These are phyloP conservation scores for Caenorhabditis briggsae DNA, from an alignment of 1,140 invertebrate species.

Conservation along the genomic window DNA sequence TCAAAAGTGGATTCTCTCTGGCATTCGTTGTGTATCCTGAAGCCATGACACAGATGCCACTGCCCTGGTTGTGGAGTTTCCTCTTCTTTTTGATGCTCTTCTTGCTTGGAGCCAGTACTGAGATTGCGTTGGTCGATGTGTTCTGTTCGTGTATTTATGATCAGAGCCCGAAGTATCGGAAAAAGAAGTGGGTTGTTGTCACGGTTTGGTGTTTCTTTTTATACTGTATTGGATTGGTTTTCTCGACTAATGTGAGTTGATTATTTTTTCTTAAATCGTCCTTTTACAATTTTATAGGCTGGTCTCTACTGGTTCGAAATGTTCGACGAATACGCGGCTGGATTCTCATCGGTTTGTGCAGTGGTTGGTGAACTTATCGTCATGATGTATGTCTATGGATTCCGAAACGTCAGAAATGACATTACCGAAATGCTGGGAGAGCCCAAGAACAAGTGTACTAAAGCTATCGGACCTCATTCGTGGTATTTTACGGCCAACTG, in stretches of 20 bases:
- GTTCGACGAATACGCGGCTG: slow-evolving; percentile 42
- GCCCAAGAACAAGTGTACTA: slow-evolving; percentile 5
- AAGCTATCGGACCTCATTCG: slow-evolving; percentile 12
- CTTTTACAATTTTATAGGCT: background rate
- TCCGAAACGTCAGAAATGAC: slow-evolving; percentile 29
- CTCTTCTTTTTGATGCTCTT: slow-evolving; percentile 79
- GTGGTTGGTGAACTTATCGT: slow-evolving; percentile 7
- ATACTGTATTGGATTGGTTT: slow-evolving; percentile 62
- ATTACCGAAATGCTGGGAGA: slow-evolving; percentile 14
- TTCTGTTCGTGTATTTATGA: slow-evolving; percentile 67
- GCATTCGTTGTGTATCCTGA: slow-evolving; percentile 78
- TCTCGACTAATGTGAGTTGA: slow-evolving; percentile 63
- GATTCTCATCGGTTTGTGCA: slow-evolving; percentile 23
- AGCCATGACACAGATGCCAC: slow-evolving; percentile 78
- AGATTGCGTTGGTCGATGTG: slow-evolving; percentile 70
- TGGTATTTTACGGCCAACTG: slow-evolving; percentile 10
- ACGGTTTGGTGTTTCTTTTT: slow-evolving; percentile 46
- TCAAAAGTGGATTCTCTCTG: slow-evolving; percentile 80
- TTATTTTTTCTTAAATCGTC: background rate
- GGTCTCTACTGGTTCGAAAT: slow-evolving; percentile 51
- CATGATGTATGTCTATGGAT: slow-evolving; percentile 34
- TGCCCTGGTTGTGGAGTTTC: slow-evolving; percentile 79
- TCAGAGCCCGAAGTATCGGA: slow-evolving; percentile 61
- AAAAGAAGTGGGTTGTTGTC: slow-evolving; percentile 59
- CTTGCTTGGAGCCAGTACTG: slow-evolving; percentile 77